Base-by-base conservation (phyloP, 2,113 vertebrate species). In the Mirounga angustirostris region DNA sequence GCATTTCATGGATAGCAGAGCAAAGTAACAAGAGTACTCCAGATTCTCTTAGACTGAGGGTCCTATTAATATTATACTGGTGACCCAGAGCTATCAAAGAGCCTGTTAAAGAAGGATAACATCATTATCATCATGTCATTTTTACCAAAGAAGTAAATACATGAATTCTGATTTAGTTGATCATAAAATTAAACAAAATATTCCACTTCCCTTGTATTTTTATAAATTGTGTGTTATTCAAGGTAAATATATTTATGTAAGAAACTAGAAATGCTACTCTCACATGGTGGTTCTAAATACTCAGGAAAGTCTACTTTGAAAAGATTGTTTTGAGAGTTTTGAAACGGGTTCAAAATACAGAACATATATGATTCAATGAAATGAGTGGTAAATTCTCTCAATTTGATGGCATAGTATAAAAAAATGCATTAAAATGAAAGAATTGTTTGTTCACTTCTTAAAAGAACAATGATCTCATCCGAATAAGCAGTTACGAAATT, bases 141-240 rank as follows among this genome's bases (percentile, higher is more conserved):
- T 89, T 96, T 83, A 73, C 50, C 18, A 78, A 81, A 43, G 36
- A 79, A 93, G 19, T 59, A 89, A 43, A 65, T 76, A 83, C 22
- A 22, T 71, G 30, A 88, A 33, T 83, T 94, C 52, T 88, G 28
- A 30, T 71, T 90, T 36, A 92, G n/a, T 85, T 89, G 22, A 67
- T 50, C 76, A 88, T 87, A 88, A 93, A 92, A 84, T 56, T 91
- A 85, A 87, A 67, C 8, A 94, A 78, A 83, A 80, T 43, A 86
- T 78, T 87, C 28, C 11, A 78, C 21, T 87, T 96, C 5, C 33
- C 26, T 59, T 81, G 52, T 10, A 83, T 65, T 80, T 69, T 93
- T 92, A 85, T 74, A 88, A 82, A 65, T 43, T 93, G 69, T 40
- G n/a, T 56, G 22, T 79, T 69, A 86, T 78, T 94, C 73, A 69